Evolutionary conservation across 2,113 vertebrate genomes (phyloP).

Genomic region (Benitochromis conjunctus): DNA sequence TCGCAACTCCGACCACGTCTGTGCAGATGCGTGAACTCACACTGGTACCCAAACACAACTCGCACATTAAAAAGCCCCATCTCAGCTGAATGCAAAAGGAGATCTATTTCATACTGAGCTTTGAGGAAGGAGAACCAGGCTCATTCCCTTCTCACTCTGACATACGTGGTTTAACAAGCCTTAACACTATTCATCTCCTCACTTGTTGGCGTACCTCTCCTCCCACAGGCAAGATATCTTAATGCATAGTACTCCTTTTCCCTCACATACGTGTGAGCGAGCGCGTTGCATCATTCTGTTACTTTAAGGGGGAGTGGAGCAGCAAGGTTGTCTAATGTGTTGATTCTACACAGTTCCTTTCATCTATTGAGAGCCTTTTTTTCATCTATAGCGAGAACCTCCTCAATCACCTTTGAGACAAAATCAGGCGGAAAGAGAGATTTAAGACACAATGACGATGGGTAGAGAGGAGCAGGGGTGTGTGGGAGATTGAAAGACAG

Average conservation of each 20-base stretch:
- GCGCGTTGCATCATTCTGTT: slow-evolving; percentile 38
- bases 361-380: slow-evolving; percentile 31
- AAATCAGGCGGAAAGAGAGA: slow-evolving; percentile 56
- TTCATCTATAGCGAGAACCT: slow-evolving; percentile 44
- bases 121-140: neutral
- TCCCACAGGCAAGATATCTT: slow-evolving; percentile 35
- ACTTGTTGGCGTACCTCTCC: slow-evolving; percentile 19
- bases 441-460: slow-evolving; percentile 43
- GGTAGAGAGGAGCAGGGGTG: slow-evolving; percentile 12
- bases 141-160: slow-evolving; percentile 20
- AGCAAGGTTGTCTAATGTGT: slow-evolving; percentile 47
- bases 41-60: neutral
- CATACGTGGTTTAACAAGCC: slow-evolving; percentile 40
- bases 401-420: slow-evolving; percentile 45
- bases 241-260: slow-evolving; percentile 1
- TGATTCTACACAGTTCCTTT: slow-evolving; percentile 43
- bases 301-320: slow-evolving; percentile 27
- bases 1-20: neutral
- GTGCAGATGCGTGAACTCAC: neutral
- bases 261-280: neutral
- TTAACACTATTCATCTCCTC: slow-evolving; percentile 38
- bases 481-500: neutral
- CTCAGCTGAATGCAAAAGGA: neutral
- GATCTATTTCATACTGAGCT: slow-evolving; percentile 6
- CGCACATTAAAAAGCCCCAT: neutral